Base-by-base conservation (phyloP, 2,888 invertebrate species). In the Barypeithes pellucidus region DNA sequence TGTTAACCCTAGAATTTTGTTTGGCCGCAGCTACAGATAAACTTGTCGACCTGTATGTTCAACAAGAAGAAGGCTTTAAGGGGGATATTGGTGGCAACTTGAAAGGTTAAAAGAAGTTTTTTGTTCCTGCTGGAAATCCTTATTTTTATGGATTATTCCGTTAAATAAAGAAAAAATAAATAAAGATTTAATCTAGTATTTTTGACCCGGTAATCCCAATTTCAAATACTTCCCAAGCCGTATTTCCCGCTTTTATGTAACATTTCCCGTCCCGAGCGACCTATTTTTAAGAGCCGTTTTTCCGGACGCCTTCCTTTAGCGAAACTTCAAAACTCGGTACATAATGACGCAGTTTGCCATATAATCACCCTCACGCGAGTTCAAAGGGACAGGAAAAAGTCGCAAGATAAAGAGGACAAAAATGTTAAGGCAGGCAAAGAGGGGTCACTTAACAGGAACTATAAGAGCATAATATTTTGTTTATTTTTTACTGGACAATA, bases 311-410 rank as follows among this genome's bases (percentile, higher is more conserved):
- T 57, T 57, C 54, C 54, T 57, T 57, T 33, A 57, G 14, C 33
- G 24, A 57, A 67, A 67, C 67, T 67, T 67, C 67, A 67, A 67
- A 67, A 57, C 63, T 52, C 54, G 24, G 52, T 52, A 67, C 52
- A 67, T 67, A 67, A 67, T 67, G 67, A 67, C 57, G 67, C 67
- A 57, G 47, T 67, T 67, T 52, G 67, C 52, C 57, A 67, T 52
- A 67, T 67, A 67, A 67, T 67, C 67, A 67, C 67, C 67, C 67
- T 59, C 67, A 39, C 36, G 67, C 67, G 54, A 43, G 57, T 67
- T 67, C 41, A 57, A 67, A 67, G 67, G 57, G 43, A 18, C 57
- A 22, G 36, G 52, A 67, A 54, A 54, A 54, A 50, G 50, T 36
- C 65, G 47, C n/a, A 16, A 65, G 47, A 63, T 45, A 65, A 22